Conservation (phyloP, 2,797 vertebrate genomes). For the Uromys caudimaculatus region DNA sequence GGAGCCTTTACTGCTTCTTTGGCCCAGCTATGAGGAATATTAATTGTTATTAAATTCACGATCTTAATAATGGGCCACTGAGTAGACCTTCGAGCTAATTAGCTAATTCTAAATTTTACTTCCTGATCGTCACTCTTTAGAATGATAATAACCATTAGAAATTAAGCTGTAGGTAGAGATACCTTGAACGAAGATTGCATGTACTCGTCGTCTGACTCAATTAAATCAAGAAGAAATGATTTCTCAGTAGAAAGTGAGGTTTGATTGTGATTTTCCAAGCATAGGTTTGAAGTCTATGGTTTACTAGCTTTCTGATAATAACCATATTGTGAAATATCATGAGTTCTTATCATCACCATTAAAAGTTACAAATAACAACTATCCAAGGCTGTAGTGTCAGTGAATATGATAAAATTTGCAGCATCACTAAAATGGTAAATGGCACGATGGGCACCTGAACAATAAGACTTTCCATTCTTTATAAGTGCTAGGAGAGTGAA, state of each 20-base stretch:
- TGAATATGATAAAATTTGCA: neutral
- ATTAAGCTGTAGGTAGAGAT: neutral
- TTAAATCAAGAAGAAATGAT: conserved; percentile 8
- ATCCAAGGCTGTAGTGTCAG: neutral
- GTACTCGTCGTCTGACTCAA: neutral
- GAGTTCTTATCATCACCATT: neutral
- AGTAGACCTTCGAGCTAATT: neutral
- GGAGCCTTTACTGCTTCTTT: neutral
- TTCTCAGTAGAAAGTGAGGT: neutral
- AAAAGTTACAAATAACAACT: conserved; percentile 41
- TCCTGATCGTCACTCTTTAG: neutral
- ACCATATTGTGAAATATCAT: neutral
- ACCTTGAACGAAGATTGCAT: neutral
- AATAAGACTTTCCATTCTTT: neutral
- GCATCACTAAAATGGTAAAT: neutral
- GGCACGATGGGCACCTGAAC: neutral
- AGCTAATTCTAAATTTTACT: conserved; percentile 3
- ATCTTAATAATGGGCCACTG: neutral
- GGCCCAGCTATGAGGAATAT: neutral
- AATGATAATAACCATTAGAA: conserved; percentile 21
- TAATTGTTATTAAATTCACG: conserved; percentile 13
- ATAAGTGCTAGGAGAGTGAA: neutral
- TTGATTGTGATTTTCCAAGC: neutral
- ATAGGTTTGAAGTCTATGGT: neutral
- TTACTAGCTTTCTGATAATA: neutral